Conservation (phyloP, 2,797 vertebrate genomes). For the Erithacus rubecula region DNA sequence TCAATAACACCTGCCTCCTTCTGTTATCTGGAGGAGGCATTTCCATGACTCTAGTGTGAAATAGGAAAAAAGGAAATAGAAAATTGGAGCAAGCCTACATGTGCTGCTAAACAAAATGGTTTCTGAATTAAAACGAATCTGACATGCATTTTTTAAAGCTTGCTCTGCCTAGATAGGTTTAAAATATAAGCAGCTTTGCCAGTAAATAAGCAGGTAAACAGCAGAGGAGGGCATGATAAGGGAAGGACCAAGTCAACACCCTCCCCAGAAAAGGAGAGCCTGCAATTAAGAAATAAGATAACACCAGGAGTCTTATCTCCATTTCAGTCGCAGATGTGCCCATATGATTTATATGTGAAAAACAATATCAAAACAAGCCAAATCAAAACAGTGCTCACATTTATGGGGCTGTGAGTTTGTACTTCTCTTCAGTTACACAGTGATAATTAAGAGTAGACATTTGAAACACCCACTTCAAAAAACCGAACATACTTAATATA, state of each 20-base stretch:
- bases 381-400: constrained; percentile 59
- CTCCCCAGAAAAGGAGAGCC: constrained; percentile 20
- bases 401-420: constrained; percentile 47
- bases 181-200: constrained; percentile 43
- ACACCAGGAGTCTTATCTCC: constrained; percentile 45
- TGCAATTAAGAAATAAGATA: constrained; percentile 69
- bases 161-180: constrained; percentile 16
- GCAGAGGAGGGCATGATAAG: constrained; percentile 26
- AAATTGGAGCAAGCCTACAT: neutral
- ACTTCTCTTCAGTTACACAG: constrained; percentile 61
- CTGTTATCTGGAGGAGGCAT: constrained; percentile 15
- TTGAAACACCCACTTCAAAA: constrained; percentile 75
- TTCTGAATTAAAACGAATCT: constrained; percentile 33
- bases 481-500: constrained; percentile 66
- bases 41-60: constrained; percentile 5
- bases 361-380: constrained; percentile 70
- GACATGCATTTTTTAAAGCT: constrained; percentile 18
- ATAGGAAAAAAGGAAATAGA: neutral
- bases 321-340: constrained; percentile 39
- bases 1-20: constrained; percentile 40
- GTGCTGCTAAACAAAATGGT: constrained; percentile 10
- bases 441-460: constrained; percentile 75
- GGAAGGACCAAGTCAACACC: constrained; percentile 55
- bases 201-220: constrained; percentile 56
- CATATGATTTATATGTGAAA: constrained; percentile 73